Evolutionary conservation across 2,888 invertebrate genomes (phyloP), one percentile per base, ranked within the genome.

Genomic region (Meteorus colon): DNA sequence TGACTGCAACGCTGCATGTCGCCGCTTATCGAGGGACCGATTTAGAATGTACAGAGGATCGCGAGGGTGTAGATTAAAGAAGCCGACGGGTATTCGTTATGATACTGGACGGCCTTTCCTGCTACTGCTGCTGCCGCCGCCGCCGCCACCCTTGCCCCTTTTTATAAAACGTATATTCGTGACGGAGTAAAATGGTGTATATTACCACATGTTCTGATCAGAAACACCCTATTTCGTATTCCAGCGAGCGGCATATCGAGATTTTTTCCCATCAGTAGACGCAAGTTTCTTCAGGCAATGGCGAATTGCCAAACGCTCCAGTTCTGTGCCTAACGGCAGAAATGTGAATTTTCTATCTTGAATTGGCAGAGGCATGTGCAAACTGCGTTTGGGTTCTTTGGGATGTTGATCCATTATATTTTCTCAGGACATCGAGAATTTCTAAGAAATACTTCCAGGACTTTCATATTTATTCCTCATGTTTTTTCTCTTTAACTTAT

Each of bases 11-110:
- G 29, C 72, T 41, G 76, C 72, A 60, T 76, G 76, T 76, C 48
- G 72, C 67, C 55, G 76, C 78, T 80, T 80, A 80, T 80, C 80
- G 70, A 78, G 65, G 74, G 73, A 76, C 66, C 77, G 78, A 79
- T 79, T 80, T 80, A 79, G 77, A 78, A 79, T 71, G 71, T 76
- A 73, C 74, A 74, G 37, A 63, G 70, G 24, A 41, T n/a, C 41
- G 41, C 51, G 48, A 48, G 67, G 29, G 67, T 72, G 72, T 73
- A 76, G 76, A 76, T 76, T 76, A 76, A 67, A 75, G 75, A 31
- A 72, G 45, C 66, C 65, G 63, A 27, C 34, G 65, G 69, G 55
- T 77, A 73, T 73, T 77, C 73, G 69, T 70, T 72, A 77, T 77
- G 48, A 75, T 68, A 60, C 71, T 65, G 65, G 63, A 55, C 55